phyloP scores from a whole-genome alignment of 2,113 vertebrate species.

The Semnornis frantzii region DNA sequence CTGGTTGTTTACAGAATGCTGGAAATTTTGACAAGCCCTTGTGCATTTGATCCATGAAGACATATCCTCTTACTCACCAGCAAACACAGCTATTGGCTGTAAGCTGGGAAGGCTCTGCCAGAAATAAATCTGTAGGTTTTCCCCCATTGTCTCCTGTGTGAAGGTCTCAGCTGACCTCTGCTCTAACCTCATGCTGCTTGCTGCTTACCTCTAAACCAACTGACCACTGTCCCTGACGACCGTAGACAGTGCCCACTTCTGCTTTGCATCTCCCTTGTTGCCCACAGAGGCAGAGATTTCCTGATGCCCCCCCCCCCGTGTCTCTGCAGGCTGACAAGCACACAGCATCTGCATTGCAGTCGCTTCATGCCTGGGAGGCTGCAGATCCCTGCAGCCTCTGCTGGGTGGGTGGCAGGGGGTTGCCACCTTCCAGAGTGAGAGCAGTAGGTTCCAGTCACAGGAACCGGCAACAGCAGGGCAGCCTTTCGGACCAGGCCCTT shows the following conservation, averaged over 20 bases:
- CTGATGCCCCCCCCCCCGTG: accelerated
- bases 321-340: neutral
- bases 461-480: neutral
- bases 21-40: neutral
- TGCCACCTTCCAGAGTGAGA: neutral
- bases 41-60: neutral
- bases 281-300: neutral
- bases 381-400: neutral
- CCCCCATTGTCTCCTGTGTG: accelerated
- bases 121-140: neutral
- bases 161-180: neutral
- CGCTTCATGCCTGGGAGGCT: accelerated
- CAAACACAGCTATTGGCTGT: slow-evolving; percentile 1
- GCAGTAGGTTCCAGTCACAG: neutral
- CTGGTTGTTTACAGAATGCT: neutral
- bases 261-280: neutral
- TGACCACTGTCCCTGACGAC: neutral
- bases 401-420: accelerated
- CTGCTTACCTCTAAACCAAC: neutral
- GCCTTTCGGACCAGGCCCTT: neutral
- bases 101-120: neutral
- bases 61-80: neutral
- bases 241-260: accelerated
- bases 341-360: neutral
- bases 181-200: too few species aligned